phyloP scores from a whole-genome alignment of 2,113 vertebrate species.

The Oreocharis arfaki region DNA sequence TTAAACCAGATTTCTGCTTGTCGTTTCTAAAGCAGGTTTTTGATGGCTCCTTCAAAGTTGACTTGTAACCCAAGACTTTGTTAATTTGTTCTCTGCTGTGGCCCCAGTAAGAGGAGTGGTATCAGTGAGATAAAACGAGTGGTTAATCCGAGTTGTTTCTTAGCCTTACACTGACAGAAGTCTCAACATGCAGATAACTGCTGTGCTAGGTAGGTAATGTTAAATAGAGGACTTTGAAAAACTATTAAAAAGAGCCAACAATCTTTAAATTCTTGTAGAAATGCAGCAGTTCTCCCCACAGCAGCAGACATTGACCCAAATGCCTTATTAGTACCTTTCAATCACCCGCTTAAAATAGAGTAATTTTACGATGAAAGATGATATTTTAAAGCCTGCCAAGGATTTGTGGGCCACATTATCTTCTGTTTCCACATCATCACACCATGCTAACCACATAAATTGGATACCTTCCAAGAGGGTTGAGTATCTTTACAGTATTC shows the following conservation, averaged over 20 bases:
- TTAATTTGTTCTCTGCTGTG: not conserved
- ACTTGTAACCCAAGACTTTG: not conserved
- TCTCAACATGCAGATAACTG: not conserved
- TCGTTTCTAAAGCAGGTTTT: not conserved
- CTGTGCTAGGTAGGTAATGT: not conserved
- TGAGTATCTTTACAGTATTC: not conserved
- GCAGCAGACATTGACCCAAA: not conserved
- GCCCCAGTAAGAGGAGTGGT: not conserved
- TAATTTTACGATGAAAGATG: not conserved
- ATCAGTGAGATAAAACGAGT: not conserved
- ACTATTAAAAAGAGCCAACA: not conserved
- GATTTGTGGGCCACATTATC: not conserved
- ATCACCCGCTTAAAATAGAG: not conserved
- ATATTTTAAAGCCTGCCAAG: conserved; percentile 7
- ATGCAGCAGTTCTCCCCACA: not conserved
- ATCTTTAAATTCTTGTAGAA: not conserved
- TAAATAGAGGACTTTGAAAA: not conserved
- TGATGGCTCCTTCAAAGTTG: not conserved
- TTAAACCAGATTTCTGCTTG: not conserved
- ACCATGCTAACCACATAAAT: not conserved
- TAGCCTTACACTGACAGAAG: not conserved
- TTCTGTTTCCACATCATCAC: conserved; percentile 13
- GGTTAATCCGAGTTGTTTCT: not conserved
- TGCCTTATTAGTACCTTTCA: not conserved
- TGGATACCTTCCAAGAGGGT: not conserved